These are phyloP conservation scores for Progne subis DNA, from an alignment of 2,113 vertebrate genomes.

Conservation along the genomic window DNA sequence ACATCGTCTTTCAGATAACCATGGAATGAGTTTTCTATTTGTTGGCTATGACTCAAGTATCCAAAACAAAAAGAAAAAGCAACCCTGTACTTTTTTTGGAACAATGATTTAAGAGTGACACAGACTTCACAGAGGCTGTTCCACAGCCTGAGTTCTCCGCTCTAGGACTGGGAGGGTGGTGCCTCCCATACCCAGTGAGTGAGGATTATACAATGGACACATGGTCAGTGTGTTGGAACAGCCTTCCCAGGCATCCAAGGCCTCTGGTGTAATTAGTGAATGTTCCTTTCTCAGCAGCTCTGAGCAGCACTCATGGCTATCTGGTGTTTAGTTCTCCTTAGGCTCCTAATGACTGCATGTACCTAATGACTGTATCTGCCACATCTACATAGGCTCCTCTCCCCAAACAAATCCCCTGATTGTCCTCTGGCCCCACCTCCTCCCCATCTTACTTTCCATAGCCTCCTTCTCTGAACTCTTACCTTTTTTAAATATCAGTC, in stretches of 20 bases:
- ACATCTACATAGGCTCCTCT: background rate
- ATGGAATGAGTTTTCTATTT: conserved; percentile 72
- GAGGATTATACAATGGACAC: background rate
- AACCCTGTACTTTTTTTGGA: conserved; percentile 46
- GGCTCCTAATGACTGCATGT: background rate
- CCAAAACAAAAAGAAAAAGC: conserved; percentile 32
- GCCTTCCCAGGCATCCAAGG: background rate
- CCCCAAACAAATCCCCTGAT: background rate
- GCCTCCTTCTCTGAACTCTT: background rate
- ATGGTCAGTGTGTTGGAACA: background rate
- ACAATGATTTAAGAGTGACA: conserved; percentile 32
- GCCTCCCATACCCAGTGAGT: background rate
- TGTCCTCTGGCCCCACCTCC: background rate
- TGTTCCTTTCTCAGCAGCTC: background rate
- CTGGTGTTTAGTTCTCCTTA: background rate
- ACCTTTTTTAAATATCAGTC: background rate
- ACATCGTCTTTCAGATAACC: conserved; percentile 73
- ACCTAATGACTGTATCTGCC: background rate
- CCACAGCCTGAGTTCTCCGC: background rate
- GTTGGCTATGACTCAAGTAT: conserved; percentile 43
- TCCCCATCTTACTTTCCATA: background rate
- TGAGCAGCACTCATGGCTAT: background rate
- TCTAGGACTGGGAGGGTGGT: conserved; percentile 11
- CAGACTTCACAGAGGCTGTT: background rate
- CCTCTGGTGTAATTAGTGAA: background rate